Base-by-base conservation (phyloP, 2,888 invertebrate species). In the Agrilus biguttatus region DNA sequence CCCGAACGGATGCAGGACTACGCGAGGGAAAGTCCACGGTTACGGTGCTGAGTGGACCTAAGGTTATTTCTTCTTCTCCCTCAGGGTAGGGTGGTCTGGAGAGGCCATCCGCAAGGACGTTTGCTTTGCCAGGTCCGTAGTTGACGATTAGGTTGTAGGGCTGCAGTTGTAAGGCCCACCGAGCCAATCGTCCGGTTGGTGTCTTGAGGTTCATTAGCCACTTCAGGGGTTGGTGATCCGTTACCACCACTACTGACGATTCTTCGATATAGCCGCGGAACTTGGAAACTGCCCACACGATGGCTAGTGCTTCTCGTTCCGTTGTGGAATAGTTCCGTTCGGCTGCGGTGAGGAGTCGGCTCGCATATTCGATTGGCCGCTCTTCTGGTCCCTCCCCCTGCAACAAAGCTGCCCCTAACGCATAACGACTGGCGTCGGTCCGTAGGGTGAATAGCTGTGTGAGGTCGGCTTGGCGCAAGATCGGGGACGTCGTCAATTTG, bases 191-290 rank as follows among this genome's bases (percentile, higher is more conserved):
- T 8, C 63, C 62, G 5, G 56, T 53, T 1, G 60, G 59, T 5
- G 64, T 53, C 45, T 62, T 62, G 4, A 63, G 33, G 1, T 51
- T 50, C 46, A 60, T 47, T 8, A 71, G 47, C 63, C 67, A 71
- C 56, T 63, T 62, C 33, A 72, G 51, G 0, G 68, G 63, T 43
- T 65, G 60, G 42, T 70, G 70, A 44, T 70, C 70, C 0, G 65
- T 67, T 5, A 58, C 46, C 0, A 69, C 51, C 1, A 48, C 47
- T 19, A 67, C 62, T 1, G 50, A 39, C 6, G 54, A 36, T 1
- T 61, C 59, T 40, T 64, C 62, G 0, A 70, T 47, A 45, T 63
- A 70, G 0, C 58, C 59, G 17, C 62, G 46, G 44, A 63, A 68
- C 44, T 65, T 64, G 7, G 55, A 39, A 0, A 63, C 46, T 5